Base-by-base conservation (phyloP, 2,113 vertebrate species). In the Hystrix brachyura region DNA sequence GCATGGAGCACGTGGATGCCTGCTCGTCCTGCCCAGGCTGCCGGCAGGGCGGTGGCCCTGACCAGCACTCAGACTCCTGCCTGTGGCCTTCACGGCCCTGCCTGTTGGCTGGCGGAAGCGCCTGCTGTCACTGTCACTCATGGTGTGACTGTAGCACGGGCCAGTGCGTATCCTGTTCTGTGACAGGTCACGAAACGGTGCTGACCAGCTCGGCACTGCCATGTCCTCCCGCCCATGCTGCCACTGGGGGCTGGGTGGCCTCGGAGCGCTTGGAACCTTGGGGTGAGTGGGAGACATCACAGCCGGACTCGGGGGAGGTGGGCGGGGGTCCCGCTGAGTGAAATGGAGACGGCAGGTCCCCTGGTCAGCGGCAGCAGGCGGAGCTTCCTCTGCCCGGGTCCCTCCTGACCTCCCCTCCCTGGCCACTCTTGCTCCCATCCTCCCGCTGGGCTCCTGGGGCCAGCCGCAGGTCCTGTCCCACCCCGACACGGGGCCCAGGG, bases 401-500 rank as follows among this genome's bases (percentile, higher is more conserved):
- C 17, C 46, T 27, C 80, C n/a, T n/a, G 80, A 0, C 19, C 21
- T 21, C 4, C 4, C 13, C 57, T 27, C 10, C 8, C 43, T 29
- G 48, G 7, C 17, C 21, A 34, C 32, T 17, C 51, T 55, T 17
- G 11, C 60, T 48, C 5, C 23, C 13, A 21, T 38, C n/a, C 9
- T n/a, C 32, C 65, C 18, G 34, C 34, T 69, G 65, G 34, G 65
- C 65, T 69, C 34, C 51, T 12, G 57, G 13, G 4, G 19, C 92
- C 3, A 4, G 29, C 64, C 27, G n/a, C 1, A 3, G 12, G 1
- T 7, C 65, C 78, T 8, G 18, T 3, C 18, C 51, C n/a, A 11
- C 14, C 3, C 0, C 2, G 6, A 21, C 11, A 9, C 25, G 0
- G 0, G 14, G 25, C 14, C 46, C 0, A 0, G n/a, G 57, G 32